These are phyloP conservation scores for Hoplodrina ambigua DNA, from an alignment of 2,888 invertebrate genomes.

Conservation along the genomic window DNA sequence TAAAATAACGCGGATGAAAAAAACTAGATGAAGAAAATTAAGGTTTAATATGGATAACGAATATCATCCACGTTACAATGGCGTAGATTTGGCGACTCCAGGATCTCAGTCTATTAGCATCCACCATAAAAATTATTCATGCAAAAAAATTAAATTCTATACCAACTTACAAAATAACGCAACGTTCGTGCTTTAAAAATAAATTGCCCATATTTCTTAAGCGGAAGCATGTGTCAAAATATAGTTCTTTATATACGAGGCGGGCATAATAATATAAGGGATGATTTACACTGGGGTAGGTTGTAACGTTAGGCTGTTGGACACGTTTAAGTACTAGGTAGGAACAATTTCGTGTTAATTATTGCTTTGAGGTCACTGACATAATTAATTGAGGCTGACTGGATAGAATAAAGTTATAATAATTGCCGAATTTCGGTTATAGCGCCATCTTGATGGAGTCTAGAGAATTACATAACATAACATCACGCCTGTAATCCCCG, in stretches of 20 bases:
- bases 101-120: no score
- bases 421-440: no score
- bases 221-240: constrained; percentile 46
- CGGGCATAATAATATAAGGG: constrained; percentile 15
- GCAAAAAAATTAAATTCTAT: background rate
- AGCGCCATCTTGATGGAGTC: no score
- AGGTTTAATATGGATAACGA: no score
- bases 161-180: constrained; percentile 8
- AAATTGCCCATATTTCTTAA: constrained; percentile 48
- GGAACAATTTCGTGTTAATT: constrained; percentile 20
- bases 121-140: background rate
- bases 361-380: background rate
- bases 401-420: background rate
- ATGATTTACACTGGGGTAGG: constrained; percentile 17
- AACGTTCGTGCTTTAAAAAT: constrained; percentile 18
- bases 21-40: no score
- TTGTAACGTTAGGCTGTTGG: background rate
- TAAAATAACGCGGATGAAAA: no score
- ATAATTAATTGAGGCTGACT: background rate
- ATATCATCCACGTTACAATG: no score
- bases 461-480: no score
- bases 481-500: no score
- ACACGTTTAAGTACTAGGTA: background rate
- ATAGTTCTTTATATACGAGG: constrained; percentile 32
- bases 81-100: no score